Base-by-base conservation (phyloP, 2,797 vertebrate genomes). In the Galaxias olidus region DNA sequence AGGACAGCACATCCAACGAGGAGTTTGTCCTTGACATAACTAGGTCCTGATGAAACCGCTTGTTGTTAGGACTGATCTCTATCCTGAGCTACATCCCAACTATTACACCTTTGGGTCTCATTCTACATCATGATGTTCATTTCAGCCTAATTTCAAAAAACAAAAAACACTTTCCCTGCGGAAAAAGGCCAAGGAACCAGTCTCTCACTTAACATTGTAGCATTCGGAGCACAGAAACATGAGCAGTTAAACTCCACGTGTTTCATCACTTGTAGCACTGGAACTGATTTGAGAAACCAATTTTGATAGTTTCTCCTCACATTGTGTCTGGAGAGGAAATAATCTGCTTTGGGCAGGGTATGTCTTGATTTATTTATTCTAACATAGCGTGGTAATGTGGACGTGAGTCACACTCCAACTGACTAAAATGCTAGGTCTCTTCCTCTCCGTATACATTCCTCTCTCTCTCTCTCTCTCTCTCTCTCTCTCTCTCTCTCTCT, bases 141-240 rank as follows among this genome's bases (percentile, higher is more conserved):
- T 78, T 73, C 52, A 60, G 56, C 76, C 74, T 82, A 71, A 79
- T 71, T 80, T 70, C 71, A n/a, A 48, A 74, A 59, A 72, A 20
- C 63, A 68, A 73, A 61, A 13, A 20, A 48, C 48, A 59, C 42
- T 17, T 59, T 42, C 17, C 68, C 66, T 77, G 18, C 49, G 63
- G 69, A 54, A 59, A 68, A 78, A 58, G 11, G 17, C 18, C 44
- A 4, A 8, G 17, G 17, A 59, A 47, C 44, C 47, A 14, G 71
- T 73, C 56, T 77, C 83, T 83, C 76, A 77, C 80, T 73, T 79
- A 54, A 73, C 58, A 77, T 79, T 73, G 77, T 70, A 61, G 59
- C 65, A 77, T 78, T 71, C 73, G 77, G 55, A 66, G 68, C 67
- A 20, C 8, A 43, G 41, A 40, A 62, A 18, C 30, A 30, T 8